phyloP scores from a whole-genome alignment of 2,797 vertebrate species.

The Acrocephalus scirpaceus region DNA sequence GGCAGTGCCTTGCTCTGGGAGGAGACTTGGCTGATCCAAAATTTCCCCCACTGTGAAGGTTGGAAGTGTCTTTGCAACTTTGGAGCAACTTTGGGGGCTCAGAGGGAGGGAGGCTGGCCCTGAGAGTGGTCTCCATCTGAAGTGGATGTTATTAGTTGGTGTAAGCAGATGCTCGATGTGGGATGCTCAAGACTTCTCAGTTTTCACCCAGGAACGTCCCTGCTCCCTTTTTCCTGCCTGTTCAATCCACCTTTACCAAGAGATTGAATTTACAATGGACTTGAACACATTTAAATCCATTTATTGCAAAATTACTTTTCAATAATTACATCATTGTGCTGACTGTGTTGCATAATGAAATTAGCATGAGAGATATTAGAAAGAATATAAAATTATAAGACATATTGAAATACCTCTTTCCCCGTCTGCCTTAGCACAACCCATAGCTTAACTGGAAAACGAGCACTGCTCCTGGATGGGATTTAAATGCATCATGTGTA shows the following conservation, averaged over 20 bases:
- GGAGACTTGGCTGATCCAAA: background rate
- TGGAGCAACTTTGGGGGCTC: background rate
- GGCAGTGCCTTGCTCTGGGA: background rate
- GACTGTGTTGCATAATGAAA: constrained; percentile 82
- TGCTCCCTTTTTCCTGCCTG: constrained; percentile 37
- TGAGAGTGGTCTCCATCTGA: background rate
- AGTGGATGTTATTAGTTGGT: constrained; percentile 51
- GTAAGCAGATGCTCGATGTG: constrained; percentile 47
- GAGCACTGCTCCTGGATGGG: constrained; percentile 51
- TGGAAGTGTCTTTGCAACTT: background rate
- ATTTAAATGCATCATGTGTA: constrained; percentile 70
- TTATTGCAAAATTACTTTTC: constrained; percentile 86
- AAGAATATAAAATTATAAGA: constrained; percentile 82
- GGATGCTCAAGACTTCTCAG: constrained; percentile 57
- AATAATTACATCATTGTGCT: constrained; percentile 82
- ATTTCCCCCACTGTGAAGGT: background rate
- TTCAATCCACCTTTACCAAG: constrained; percentile 66
- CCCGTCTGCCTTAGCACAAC: constrained; percentile 66
- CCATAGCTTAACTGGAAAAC: constrained; percentile 74
- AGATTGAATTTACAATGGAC: constrained; percentile 80
- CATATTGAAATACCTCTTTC: constrained; percentile 80
- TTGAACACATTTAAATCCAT: constrained; percentile 83
- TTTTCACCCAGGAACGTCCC: constrained; percentile 53
- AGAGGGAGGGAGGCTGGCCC: background rate
- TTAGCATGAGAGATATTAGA: constrained; percentile 80